Conservation (phyloP, 1,140 invertebrate species). For the Bombus superbus region DNA sequence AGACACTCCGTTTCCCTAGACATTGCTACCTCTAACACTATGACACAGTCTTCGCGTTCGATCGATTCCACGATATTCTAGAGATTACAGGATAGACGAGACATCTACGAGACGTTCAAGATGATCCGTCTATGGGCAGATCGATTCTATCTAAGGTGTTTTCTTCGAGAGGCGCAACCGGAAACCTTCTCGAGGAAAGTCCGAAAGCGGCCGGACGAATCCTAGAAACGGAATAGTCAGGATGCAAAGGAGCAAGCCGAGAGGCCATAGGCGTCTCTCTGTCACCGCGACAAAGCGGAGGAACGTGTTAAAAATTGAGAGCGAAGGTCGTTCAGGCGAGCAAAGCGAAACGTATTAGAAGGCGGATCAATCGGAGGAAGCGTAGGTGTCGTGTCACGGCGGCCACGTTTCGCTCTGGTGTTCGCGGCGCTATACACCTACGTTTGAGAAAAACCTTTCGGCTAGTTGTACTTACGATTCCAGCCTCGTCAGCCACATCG, state of each 20-base stretch:
- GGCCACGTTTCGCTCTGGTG: neutral
- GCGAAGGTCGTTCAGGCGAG: neutral
- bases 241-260: neutral
- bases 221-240: neutral
- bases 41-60: neutral
- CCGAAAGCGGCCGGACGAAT: neutral
- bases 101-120: neutral
- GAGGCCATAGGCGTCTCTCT: neutral
- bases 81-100: no score
- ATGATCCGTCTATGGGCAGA: neutral
- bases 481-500: slow-evolving; percentile 80
- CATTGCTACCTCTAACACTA: neutral
- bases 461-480: slow-evolving; percentile 76
- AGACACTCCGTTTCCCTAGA: neutral
- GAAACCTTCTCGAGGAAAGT: neutral
- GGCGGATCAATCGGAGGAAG: slow-evolving; percentile 30
- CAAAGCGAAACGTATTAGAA: neutral
- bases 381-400: slow-evolving; percentile 3
- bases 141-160: no score
- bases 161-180: neutral
- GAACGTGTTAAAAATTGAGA: no score
- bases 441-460: neutral
- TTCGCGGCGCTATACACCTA: neutral
- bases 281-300: no score
- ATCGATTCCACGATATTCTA: slow-evolving; percentile 12